These are phyloP conservation scores for Phortica variegata DNA, from an alignment of 1,140 invertebrate species.

Conservation along the genomic window DNA sequence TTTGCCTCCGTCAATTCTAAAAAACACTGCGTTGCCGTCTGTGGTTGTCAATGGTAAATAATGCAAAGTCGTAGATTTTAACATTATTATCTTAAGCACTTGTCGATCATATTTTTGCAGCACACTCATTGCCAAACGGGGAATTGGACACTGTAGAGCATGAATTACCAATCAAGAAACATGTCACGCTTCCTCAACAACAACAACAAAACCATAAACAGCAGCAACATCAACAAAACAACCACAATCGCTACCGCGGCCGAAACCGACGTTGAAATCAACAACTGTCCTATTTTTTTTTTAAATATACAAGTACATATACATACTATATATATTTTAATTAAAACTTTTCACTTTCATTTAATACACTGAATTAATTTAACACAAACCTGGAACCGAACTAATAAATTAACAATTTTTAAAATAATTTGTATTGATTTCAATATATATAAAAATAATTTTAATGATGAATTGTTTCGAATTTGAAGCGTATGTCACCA, in stretches of 20 bases:
- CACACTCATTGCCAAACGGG: conserved; percentile 31
- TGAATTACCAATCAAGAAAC: conserved; percentile 3
- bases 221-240: conserved; percentile 27
- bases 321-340: conserved; percentile 16
- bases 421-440: neutral
- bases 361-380: conserved; percentile 14
- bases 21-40: conserved; percentile 18
- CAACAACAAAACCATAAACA: conserved; percentile 9
- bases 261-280: conserved; percentile 35
- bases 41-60: conserved; percentile 20
- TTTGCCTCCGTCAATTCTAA: conserved; percentile 18
- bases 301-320: too few relatives aligned
- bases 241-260: conserved; percentile 38
- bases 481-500: conserved; percentile 36
- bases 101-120: conserved; percentile 15
- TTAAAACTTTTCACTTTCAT: conserved; percentile 34
- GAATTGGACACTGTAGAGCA: conserved; percentile 4
- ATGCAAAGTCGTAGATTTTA: neutral
- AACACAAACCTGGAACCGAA: conserved; percentile 4
- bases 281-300: too few relatives aligned
- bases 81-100: neutral
- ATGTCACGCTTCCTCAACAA: neutral
- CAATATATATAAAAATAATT: conserved; percentile 5
- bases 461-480: conserved; percentile 24
- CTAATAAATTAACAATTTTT: neutral